Evolutionary conservation across 2,797 vertebrate genomes (phyloP).

Genomic region (Diceros bicornis): DNA sequence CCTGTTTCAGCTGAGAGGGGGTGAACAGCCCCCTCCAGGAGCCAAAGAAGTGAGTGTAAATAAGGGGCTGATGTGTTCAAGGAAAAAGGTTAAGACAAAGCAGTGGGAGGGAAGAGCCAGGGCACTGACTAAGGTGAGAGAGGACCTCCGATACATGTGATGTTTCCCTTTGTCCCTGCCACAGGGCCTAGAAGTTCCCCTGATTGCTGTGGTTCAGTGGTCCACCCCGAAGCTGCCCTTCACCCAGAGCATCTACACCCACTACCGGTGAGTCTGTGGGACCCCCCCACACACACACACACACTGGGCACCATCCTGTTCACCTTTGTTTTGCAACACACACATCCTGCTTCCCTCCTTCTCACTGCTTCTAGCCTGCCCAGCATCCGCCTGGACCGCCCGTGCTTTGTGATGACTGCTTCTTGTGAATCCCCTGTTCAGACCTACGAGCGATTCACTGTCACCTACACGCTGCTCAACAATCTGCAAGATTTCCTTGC

Average conservation of each 20-base stretch:
- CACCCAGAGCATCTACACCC: slow-evolving; percentile 96
- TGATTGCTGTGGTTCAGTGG: slow-evolving; percentile 96
- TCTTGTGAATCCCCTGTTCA: slow-evolving; percentile 93
- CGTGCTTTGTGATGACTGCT: slow-evolving; percentile 95
- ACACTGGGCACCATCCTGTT: background rate
- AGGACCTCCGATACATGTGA: background rate
- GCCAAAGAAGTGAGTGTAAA: slow-evolving; percentile 89
- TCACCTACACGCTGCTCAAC: slow-evolving; percentile 96
- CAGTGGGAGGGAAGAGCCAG: background rate
- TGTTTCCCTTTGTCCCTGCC: background rate
- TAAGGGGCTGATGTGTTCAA: background rate
- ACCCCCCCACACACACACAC: no score
- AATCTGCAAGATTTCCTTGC: slow-evolving; percentile 97
- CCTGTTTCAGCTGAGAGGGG: slow-evolving; percentile 95
- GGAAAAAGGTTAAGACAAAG: slow-evolving; percentile 14
- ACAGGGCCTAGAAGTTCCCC: slow-evolving; percentile 96
- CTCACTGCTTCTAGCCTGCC: slow-evolving; percentile 89
- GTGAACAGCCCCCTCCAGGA: slow-evolving; percentile 93
- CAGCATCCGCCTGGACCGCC: slow-evolving; percentile 94
- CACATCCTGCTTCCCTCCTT: background rate
- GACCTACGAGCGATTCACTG: slow-evolving; percentile 94
- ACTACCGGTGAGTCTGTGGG: slow-evolving; percentile 92
- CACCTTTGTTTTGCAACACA: slow-evolving; percentile 8
- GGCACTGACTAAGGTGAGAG: background rate
- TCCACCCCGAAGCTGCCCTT: slow-evolving; percentile 96